These are phyloP conservation scores for Drosophila diplacantha DNA, from an alignment of 2,888 invertebrate genomes.

Conservation along the genomic window DNA sequence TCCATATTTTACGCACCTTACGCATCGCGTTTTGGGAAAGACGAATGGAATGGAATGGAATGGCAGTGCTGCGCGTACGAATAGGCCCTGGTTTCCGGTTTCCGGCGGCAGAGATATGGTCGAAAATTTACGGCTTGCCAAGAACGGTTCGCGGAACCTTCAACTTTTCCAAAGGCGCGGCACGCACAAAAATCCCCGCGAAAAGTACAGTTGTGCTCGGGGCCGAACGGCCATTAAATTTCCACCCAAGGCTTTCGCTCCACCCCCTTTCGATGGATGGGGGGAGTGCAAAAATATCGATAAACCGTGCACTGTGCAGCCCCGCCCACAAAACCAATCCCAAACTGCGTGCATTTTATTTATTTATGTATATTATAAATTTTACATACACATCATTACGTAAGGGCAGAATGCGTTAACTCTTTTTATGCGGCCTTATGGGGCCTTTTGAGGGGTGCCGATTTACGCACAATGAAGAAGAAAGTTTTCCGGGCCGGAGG, in stretches of 20 bases:
- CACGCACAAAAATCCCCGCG: slow-evolving; percentile 44
- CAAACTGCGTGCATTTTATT: slow-evolving; percentile 64
- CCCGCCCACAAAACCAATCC: slow-evolving; percentile 19
- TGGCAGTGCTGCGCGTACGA: slow-evolving; percentile 54
- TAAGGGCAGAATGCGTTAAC: slow-evolving; percentile 54
- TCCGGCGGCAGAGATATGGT: slow-evolving; percentile 51
- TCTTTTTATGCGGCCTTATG: slow-evolving; percentile 21
- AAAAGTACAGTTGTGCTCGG: slow-evolving; percentile 38
- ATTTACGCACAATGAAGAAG: slow-evolving; percentile 62
- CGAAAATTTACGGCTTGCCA: slow-evolving; percentile 61
- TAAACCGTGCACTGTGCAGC: slow-evolving; percentile 25
- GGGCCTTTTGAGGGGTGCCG: slow-evolving; percentile 36
- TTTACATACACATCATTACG: slow-evolving; percentile 70
- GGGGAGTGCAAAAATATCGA: slow-evolving; percentile 42
- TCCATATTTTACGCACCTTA: slow-evolving; percentile 55
- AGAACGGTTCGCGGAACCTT: slow-evolving; percentile 39
- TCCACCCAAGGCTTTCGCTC: slow-evolving; percentile 35
- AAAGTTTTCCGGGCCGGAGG: slow-evolving; percentile 39
- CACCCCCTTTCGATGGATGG: slow-evolving; percentile 31
- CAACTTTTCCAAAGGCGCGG: slow-evolving; percentile 45
- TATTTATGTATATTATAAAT: slow-evolving; percentile 67
- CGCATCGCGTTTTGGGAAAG: slow-evolving; percentile 56
- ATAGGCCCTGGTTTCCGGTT: slow-evolving; percentile 70
- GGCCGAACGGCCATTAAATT: slow-evolving; percentile 7
- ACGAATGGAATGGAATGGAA: slow-evolving; percentile 15